These are phyloP conservation scores for Aspidapion aeneum DNA, from an alignment of 2,888 invertebrate genomes.

Conservation along the genomic window DNA sequence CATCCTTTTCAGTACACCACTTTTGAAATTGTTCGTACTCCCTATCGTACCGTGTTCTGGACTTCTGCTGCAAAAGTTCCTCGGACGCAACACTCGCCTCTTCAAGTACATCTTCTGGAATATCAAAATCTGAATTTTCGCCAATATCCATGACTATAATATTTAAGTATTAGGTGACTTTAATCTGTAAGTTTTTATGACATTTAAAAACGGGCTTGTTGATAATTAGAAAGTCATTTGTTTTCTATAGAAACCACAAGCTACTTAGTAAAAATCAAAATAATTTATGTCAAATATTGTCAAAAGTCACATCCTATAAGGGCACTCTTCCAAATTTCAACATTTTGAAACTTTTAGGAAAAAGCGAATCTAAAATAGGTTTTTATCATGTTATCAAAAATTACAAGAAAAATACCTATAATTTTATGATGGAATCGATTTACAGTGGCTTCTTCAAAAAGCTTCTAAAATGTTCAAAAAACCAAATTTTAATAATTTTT, in stretches of 20 bases:
- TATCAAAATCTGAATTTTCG: neutral
- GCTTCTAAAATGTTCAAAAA: too few relatives aligned
- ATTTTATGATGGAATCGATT: too few relatives aligned
- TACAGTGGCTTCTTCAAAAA: too few relatives aligned
- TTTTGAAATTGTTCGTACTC: constrained; percentile 5
- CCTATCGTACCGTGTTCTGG: neutral
- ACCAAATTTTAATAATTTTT: neutral
- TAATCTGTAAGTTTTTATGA: too few relatives aligned
- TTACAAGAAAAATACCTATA: too few relatives aligned
- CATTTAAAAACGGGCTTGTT: too few relatives aligned
- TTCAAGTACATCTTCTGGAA: neutral
- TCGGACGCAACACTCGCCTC: neutral
- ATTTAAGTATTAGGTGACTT: too few relatives aligned
- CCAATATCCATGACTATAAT: too few relatives aligned
- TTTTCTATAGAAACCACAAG: neutral
- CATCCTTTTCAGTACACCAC: neutral
- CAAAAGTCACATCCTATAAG: neutral
- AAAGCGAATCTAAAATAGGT: too few relatives aligned
- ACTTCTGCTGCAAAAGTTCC: neutral
- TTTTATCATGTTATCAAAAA: too few relatives aligned
- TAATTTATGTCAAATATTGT: neutral
- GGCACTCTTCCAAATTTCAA: neutral
- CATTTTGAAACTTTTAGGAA: too few relatives aligned
- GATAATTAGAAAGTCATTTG: neutral
- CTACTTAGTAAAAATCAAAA: neutral